These are phyloP conservation scores for Anhinga rufa DNA, from an alignment of 2,113 vertebrate species.

Conservation along the genomic window DNA sequence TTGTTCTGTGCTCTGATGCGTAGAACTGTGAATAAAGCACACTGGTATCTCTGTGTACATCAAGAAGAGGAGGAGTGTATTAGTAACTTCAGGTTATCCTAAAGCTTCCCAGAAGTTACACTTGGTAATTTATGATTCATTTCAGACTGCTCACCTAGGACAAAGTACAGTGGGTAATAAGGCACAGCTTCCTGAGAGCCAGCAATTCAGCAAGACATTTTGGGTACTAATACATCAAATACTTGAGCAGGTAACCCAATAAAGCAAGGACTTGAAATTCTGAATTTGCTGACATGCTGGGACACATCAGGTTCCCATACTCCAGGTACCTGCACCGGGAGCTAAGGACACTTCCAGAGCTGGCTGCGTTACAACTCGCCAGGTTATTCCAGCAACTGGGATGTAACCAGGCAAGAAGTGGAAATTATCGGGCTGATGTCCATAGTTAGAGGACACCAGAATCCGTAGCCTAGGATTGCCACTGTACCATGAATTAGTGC, in stretches of 20 bases:
- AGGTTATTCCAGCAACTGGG: background rate
- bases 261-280: background rate
- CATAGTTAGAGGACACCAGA: background rate
- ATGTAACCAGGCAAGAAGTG: background rate
- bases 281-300: background rate
- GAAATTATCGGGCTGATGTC: background rate
- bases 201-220: background rate
- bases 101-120: background rate
- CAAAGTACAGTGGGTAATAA: background rate
- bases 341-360: background rate
- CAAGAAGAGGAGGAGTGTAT: background rate
- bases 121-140: background rate
- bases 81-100: background rate
- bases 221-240: background rate
- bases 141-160: background rate
- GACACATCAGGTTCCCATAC: background rate
- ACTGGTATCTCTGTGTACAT: background rate
- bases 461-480: background rate
- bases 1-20: background rate
- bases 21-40: background rate
- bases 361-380: background rate
- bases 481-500: background rate
- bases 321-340: background rate
- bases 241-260: background rate
- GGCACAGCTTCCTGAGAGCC: background rate